These are phyloP conservation scores for Isaurus tuberculatus DNA, from an alignment of 92 coral and sea anemone species.

Conservation along the genomic window DNA sequence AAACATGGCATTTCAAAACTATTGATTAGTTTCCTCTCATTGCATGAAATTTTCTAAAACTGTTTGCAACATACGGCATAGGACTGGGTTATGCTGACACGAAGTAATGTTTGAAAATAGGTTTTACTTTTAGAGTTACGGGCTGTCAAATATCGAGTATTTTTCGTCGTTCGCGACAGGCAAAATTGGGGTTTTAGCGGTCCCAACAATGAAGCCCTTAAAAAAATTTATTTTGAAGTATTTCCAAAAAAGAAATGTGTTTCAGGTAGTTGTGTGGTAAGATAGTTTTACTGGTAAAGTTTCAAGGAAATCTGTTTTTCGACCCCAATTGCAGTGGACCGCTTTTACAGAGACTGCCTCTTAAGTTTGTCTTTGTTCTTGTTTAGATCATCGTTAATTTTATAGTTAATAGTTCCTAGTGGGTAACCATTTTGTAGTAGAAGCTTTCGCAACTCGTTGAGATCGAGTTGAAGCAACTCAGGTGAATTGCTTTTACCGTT, in stretches of 20 bases:
- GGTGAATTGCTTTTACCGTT: too few relatives aligned
- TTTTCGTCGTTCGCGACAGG: conserved; percentile 38
- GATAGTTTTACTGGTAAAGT: too few relatives aligned
- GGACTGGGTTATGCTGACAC: conserved; percentile 29
- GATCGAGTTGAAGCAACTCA: too few relatives aligned
- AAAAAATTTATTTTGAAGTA: conserved; percentile 49
- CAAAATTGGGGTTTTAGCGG: conserved; percentile 39
- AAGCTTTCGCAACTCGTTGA: too few relatives aligned
- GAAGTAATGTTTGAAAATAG: conserved; percentile 27
- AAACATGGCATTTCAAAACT: conserved; percentile 6
- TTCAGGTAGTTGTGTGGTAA: conserved; percentile 19
- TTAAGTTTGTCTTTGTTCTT: too few relatives aligned
- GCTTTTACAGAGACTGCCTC: too few relatives aligned
- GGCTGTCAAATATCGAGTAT: conserved; percentile 34
- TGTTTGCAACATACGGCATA: conserved; percentile 17
- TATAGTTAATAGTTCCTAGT: too few relatives aligned
- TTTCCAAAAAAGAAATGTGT: conserved; percentile 54
- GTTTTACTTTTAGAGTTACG: conserved; percentile 13
- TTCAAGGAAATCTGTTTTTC: too few relatives aligned
- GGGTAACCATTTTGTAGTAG: too few relatives aligned
- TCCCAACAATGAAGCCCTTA: conserved; percentile 32
- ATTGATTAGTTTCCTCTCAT: conserved; percentile 29
- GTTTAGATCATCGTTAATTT: too few relatives aligned
- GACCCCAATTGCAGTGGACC: too few relatives aligned
- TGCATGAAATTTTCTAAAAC: conserved; percentile 33